phyloP scores from a whole-genome alignment of 64 coral and sea anemone species.

The Actinia tenebrosa region DNA sequence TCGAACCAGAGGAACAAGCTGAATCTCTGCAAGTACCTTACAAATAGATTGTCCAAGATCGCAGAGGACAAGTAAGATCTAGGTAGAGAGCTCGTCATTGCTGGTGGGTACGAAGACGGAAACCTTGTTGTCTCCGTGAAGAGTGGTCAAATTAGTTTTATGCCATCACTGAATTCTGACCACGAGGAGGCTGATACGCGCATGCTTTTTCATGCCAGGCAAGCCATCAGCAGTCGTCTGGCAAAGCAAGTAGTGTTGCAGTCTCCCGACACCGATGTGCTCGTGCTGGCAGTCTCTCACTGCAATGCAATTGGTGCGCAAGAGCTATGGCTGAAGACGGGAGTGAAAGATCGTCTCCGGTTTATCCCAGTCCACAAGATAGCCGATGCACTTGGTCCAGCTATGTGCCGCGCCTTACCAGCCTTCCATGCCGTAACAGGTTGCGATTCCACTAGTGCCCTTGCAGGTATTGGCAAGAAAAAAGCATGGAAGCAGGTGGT shows the following conservation, averaged over 20 bases:
- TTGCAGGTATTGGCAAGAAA: constrained; percentile 12
- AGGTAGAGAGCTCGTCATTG: too few species aligned
- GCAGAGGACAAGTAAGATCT: too few species aligned
- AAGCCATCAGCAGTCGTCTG: not conserved
- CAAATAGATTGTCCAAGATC: too few species aligned
- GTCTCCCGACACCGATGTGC: constrained; percentile 29
- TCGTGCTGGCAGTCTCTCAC: constrained; percentile 2
- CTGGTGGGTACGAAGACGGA: too few species aligned
- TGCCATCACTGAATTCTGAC: too few species aligned
- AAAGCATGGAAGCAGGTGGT: constrained; percentile 6
- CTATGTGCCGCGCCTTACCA: constrained; percentile 14
- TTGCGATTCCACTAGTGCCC: constrained; percentile 24
- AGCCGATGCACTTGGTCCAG: not conserved
- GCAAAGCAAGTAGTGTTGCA: not conserved
- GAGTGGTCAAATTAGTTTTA: too few species aligned
- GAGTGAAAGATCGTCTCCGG: constrained; percentile 1
- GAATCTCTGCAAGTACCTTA: too few species aligned
- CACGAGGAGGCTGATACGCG: constrained; percentile 18
- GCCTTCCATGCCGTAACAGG: constrained; percentile 37
- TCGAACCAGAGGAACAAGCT: constrained; percentile 34
- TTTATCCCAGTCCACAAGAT: constrained; percentile 39
- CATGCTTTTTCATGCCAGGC: not conserved
- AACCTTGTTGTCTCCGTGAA: too few species aligned
- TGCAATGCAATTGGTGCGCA: not conserved
- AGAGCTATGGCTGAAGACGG: constrained; percentile 12